phyloP scores from a whole-genome alignment of 2,888 invertebrate species.

The Nephrotoma guestfalica region DNA sequence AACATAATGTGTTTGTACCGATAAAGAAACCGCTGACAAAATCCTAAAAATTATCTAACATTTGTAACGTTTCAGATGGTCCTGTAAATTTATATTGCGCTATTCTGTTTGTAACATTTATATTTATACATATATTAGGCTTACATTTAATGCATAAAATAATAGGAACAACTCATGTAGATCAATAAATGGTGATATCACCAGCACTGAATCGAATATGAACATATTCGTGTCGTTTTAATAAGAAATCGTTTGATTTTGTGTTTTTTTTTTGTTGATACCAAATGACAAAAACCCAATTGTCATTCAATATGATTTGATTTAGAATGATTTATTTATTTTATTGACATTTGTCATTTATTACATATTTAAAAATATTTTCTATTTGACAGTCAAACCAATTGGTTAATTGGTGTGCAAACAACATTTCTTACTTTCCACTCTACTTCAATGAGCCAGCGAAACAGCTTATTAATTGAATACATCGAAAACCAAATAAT shows the following conservation, averaged over 20 bases:
- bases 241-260: neutral
- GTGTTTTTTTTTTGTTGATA: neutral
- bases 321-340: neutral
- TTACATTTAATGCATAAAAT: neutral
- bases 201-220: neutral
- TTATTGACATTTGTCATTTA: neutral
- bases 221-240: neutral
- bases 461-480: too few relatives aligned
- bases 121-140: neutral
- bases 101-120: neutral
- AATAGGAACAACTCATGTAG: neutral
- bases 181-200: neutral
- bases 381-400: neutral
- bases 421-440: too few relatives aligned
- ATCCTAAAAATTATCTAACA: neutral
- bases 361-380: neutral
- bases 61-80: neutral
- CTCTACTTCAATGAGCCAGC: too few relatives aligned
- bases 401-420: too few relatives aligned
- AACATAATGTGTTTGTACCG: neutral
- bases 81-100: neutral
- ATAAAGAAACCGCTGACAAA: neutral
- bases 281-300: neutral
- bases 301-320: neutral
- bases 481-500: too few relatives aligned